Evolutionary conservation across 2,113 vertebrate species (phyloP).

Genomic region (Spea bombifrons): DNA sequence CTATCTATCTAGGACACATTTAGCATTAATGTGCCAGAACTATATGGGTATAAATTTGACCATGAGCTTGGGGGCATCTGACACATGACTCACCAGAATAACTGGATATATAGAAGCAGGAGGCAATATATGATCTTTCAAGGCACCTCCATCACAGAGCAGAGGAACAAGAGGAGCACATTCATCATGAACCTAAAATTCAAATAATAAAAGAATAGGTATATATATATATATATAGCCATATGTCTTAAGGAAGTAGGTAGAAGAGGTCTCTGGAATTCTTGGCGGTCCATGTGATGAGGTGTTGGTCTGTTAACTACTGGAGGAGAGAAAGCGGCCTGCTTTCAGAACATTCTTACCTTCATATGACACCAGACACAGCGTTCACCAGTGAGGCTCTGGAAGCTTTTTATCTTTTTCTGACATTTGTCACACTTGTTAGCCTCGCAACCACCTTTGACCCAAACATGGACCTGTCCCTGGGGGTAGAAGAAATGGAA

Average conservation of each 20-base stretch:
- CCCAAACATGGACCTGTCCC: slow-evolving; percentile 78
- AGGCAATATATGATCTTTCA: slow-evolving; percentile 84
- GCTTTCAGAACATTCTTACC: slow-evolving; percentile 58
- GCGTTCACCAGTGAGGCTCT: slow-evolving; percentile 72
- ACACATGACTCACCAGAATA: slow-evolving; percentile 70
- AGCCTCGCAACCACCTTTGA: slow-evolving; percentile 74
- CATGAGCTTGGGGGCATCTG: too few species aligned
- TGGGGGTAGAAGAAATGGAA: slow-evolving; percentile 50
- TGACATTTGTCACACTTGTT: slow-evolving; percentile 80
- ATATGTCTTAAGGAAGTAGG: too few species aligned
- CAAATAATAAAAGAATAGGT: background rate
- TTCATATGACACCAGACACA: slow-evolving; percentile 87
- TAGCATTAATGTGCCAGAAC: too few species aligned
- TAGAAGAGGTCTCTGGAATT: too few species aligned
- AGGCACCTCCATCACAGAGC: slow-evolving; percentile 76
- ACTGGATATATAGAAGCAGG: slow-evolving; percentile 82
- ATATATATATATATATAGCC: too few species aligned
- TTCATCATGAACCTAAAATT: slow-evolving; percentile 78
- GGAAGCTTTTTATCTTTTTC: slow-evolving; percentile 81
- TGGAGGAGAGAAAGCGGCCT: too few species aligned
- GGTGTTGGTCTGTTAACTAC: too few species aligned
- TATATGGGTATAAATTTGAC: too few species aligned
- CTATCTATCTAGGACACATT: too few species aligned
- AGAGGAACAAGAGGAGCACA: slow-evolving; percentile 65
- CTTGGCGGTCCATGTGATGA: too few species aligned